These are phyloP conservation scores for Neotragus pygmaeus DNA, from an alignment of 2,113 vertebrate genomes.

Conservation along the genomic window DNA sequence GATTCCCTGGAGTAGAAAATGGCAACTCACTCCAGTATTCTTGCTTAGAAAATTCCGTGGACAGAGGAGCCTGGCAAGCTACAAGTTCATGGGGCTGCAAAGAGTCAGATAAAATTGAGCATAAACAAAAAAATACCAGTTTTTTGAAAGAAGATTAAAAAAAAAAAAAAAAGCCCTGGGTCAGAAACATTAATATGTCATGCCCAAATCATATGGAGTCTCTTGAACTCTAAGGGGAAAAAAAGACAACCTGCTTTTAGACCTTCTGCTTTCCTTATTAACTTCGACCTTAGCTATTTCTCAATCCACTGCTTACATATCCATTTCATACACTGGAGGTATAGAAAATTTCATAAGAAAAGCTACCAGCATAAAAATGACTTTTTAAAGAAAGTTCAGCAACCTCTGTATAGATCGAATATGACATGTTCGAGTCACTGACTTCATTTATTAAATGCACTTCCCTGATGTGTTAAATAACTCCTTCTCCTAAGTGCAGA, in stretches of 20 bases:
- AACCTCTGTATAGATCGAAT: conserved; percentile 69
- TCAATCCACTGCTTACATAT: conserved; percentile 76
- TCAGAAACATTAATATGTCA: conserved; percentile 75
- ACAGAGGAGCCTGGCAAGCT: background rate
- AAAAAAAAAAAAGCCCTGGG: background rate
- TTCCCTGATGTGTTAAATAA: conserved; percentile 72
- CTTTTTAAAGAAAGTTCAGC: conserved; percentile 79
- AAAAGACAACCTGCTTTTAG: conserved; percentile 60
- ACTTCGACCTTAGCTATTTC: conserved; percentile 80
- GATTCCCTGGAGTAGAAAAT: background rate
- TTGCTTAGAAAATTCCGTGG: background rate
- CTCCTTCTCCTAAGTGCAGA: conserved; percentile 72
- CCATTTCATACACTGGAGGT: conserved; percentile 69
- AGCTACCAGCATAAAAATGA: conserved; percentile 75
- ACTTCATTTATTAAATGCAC: conserved; percentile 77
- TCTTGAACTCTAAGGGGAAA: conserved; percentile 59
- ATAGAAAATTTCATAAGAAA: conserved; percentile 75
- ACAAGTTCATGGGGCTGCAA: background rate
- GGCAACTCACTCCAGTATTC: background rate
- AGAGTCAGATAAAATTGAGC: background rate
- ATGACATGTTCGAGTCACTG: conserved; percentile 70
- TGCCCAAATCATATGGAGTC: conserved; percentile 66
- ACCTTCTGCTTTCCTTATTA: conserved; percentile 75
- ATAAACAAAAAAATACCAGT: conserved; percentile 55
- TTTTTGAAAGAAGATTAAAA: conserved; percentile 69